Conservation (phyloP, 2,888 invertebrate species). For the Leptopterna dolabrata region DNA sequence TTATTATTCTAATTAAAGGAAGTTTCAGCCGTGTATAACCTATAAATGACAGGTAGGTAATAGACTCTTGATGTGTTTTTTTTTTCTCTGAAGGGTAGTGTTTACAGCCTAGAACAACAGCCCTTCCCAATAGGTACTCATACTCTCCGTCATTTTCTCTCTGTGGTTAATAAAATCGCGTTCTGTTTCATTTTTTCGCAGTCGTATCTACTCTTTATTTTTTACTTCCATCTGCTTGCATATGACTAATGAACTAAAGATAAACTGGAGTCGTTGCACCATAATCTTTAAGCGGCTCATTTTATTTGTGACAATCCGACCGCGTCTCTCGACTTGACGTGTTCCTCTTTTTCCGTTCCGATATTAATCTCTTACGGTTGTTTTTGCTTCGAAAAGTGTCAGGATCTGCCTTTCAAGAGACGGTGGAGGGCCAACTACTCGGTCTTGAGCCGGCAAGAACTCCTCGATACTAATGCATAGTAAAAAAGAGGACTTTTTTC, state of each 20-base stretch:
- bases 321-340: not conserved
- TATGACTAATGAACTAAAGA: not conserved
- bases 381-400: not conserved
- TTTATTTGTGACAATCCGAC: slow-evolving; percentile 14
- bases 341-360: not conserved
- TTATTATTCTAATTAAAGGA: not conserved
- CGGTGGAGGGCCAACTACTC: not conserved
- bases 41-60: not conserved
- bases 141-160: not conserved
- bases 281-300: slow-evolving; percentile 20
- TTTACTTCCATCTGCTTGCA: not conserved
- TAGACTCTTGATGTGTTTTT: not conserved
- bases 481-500: not conserved
- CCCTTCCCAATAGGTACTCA: not conserved
- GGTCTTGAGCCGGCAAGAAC: not conserved
- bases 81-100: not conserved
- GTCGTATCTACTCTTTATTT: not conserved
- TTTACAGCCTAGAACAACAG: not conserved
- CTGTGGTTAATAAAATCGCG: not conserved
- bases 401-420: not conserved
- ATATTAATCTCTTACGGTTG: not conserved
- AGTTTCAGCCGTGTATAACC: not conserved
- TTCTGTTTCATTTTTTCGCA: no score
- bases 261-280: not conserved
- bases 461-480: not conserved